Evolutionary conservation across 2,888 invertebrate genomes (phyloP).

Genomic region (Lycophotia porphyrea): DNA sequence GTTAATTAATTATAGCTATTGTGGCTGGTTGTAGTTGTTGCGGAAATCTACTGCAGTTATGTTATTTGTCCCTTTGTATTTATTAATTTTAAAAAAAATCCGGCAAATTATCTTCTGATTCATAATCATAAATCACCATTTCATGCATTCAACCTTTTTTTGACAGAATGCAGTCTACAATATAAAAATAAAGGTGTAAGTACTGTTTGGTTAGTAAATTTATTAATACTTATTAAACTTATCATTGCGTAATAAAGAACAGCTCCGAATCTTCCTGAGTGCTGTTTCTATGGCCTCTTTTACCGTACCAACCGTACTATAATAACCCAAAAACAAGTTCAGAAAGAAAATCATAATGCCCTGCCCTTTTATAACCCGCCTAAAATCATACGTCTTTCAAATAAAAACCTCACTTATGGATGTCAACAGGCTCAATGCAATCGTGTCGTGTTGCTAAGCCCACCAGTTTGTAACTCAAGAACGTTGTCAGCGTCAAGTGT

Average conservation of each 20-base stretch:
- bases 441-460: slow-evolving; percentile 85
- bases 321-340: background rate
- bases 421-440: slow-evolving; percentile 77
- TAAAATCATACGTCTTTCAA: slow-evolving; percentile 43
- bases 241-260: background rate
- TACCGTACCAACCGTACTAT: background rate
- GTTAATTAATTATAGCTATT: slow-evolving; percentile 42
- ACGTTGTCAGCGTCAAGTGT: slow-evolving; percentile 86
- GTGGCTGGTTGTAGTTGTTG: background rate
- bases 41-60: background rate
- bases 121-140: no score
- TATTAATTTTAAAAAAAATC: background rate
- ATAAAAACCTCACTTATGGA: slow-evolving; percentile 66
- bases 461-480: slow-evolving; percentile 85
- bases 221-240: background rate
- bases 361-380: slow-evolving; percentile 27
- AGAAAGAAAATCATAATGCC: background rate
- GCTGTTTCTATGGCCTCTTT: background rate
- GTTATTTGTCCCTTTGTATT: background rate
- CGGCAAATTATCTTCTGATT: background rate
- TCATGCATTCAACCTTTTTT: background rate
- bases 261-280: no score
- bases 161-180: background rate
- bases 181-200: background rate
- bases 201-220: no score